Evolutionary conservation across 2,113 vertebrate genomes (phyloP), one percentile per base, ranked within the genome.

Genomic region (Periophthalmus modestus): DNA sequence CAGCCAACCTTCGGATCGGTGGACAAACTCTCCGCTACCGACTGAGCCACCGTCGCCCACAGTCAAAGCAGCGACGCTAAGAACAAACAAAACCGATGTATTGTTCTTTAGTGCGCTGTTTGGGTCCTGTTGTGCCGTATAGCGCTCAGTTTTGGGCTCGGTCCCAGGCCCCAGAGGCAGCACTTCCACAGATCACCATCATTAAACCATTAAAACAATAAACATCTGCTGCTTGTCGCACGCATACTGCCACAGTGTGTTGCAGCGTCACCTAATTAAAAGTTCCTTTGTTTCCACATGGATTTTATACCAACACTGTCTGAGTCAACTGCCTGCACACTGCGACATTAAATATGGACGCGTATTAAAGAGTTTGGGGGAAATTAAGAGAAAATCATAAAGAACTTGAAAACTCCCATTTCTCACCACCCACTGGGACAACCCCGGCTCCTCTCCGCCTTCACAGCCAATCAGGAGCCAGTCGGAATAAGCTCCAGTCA

Each of bases 341-440:
- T 23, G 46, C 71, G 74, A 65, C 73, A 21, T 81, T 80, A 85
- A 84, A 86, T 85, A 79, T 80, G 79, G 78, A 74, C 78, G 85
- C 78, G 82, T 88, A 91, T 89, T 87, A 85, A 84, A 91, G 83
- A 86, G 80, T 89, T 85, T 82, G 24, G 57, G 77, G 75, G 78
- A 90, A 83, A 91, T 90, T 88, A 89, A 81, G 69, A 87, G 83
- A 89, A 89, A 87, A 76, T 77, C 77, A 89, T 89, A 88, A 89
- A 89, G 72, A 87, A 87, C 86, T 87, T 87, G 39, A 88, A 85
- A 87, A 90, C 86, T 88, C 76, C 79, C 81, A 85, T 86, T 91
- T 73, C 79, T 84, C 84, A 79, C 76, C 84, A 90, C 89, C 91
- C 88, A 87, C 83, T 89, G 88, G 83, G 83, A 77, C 83, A 82